These are phyloP conservation scores for Empidonax alnorum DNA, from an alignment of 2,113 vertebrate genomes.

Conservation along the genomic window DNA sequence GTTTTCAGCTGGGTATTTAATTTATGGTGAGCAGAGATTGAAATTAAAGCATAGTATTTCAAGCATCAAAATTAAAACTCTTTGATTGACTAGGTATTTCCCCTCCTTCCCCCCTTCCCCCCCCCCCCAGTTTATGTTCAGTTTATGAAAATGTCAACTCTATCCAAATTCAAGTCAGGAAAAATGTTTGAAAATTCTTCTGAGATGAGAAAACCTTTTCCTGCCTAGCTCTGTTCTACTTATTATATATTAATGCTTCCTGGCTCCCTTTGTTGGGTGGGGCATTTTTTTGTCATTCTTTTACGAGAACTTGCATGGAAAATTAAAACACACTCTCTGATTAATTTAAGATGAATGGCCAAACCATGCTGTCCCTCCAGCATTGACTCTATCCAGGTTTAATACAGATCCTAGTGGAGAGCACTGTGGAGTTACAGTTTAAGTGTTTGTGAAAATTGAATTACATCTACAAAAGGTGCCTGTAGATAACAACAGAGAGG, in stretches of 20 bases:
- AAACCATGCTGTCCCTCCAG: not conserved
- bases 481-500: not conserved
- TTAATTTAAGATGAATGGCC: not conserved
- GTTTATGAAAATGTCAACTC: not conserved
- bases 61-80: not conserved
- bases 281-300: constrained; percentile 1
- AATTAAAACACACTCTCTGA: not conserved
- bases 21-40: not conserved
- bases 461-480: not conserved
- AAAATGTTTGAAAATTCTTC: constrained; percentile 48
- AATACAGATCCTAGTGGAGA: not conserved
- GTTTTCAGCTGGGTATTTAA: not conserved
- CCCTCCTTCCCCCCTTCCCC: too few species aligned
- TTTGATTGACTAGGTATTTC: not conserved
- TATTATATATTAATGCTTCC: not conserved
- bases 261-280: constrained; percentile 27
- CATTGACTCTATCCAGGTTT: not conserved
- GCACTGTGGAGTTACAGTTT: not conserved
- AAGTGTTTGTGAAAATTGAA: not conserved
- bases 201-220: constrained; percentile 25
- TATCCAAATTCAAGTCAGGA: not conserved
- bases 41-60: not conserved
- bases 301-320: not conserved
- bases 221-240: not conserved
- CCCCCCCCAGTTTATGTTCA: not conserved